Percentiles rank a stretch among this genome's conserved stretches.
These are phyloP conservation scores for Archivesica marissinica DNA, from an alignment of 1,140 invertebrate genomes.

Conservation along the genomic window DNA sequence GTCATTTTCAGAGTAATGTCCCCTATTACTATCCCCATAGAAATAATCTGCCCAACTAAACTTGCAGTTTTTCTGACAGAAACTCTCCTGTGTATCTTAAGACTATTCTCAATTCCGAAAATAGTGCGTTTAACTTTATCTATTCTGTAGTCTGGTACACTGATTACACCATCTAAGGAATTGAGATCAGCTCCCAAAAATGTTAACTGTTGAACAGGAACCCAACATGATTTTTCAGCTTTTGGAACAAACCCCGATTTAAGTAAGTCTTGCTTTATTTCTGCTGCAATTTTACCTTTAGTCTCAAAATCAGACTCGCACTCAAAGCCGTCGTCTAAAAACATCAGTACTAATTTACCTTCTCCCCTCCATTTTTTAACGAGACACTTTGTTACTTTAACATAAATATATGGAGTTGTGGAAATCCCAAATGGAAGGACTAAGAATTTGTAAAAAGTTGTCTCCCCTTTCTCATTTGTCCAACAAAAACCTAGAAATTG, in stretches of 20 bases:
- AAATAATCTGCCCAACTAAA: slow-evolving; percentile 58
- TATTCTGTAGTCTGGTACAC: slow-evolving; percentile 52
- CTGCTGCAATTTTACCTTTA: not conserved
- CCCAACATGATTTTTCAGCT: slow-evolving; percentile 49
- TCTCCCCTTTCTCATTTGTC: not conserved
- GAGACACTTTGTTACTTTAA: slow-evolving; percentile 31
- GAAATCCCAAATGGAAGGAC: slow-evolving; percentile 32
- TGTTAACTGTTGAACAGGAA: slow-evolving; percentile 33
- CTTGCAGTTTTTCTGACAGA: slow-evolving; percentile 45
- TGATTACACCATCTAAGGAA: slow-evolving; percentile 15
- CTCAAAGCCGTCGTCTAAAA: slow-evolving; percentile 37
- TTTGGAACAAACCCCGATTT: slow-evolving; percentile 58
- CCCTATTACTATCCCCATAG: slow-evolving; percentile 49
- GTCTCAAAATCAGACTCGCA: not conserved
- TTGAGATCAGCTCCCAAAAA: slow-evolving; percentile 54
- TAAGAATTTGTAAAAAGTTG: slow-evolving; percentile 25
- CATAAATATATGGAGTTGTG: slow-evolving; percentile 31
- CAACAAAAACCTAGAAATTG: slow-evolving; percentile 34
- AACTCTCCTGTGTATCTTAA: slow-evolving; percentile 17
- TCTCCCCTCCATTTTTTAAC: slow-evolving; percentile 16
- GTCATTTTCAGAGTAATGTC: slow-evolving; percentile 60
- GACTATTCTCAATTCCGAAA: not conserved
- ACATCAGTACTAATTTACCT: slow-evolving; percentile 22
- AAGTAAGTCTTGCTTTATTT: slow-evolving; percentile 52
- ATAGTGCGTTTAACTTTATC: slow-evolving; percentile 23